Conservation (phyloP, 2,888 invertebrate genomes). For the Andrena camellia region DNA sequence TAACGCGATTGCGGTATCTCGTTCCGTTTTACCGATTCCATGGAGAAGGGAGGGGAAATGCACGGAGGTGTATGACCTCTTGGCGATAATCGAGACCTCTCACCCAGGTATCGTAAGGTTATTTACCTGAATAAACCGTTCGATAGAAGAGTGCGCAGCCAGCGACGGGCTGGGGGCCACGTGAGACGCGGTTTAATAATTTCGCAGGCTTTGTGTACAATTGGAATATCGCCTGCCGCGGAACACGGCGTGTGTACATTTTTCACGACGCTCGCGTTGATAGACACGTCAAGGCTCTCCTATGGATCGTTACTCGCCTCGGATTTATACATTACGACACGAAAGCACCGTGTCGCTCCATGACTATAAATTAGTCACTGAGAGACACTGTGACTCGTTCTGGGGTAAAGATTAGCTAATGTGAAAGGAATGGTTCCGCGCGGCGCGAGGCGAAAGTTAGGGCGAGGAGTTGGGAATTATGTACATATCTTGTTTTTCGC, state of each 20-base stretch:
- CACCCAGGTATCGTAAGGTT: constrained; percentile 51
- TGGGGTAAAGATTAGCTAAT: not conserved
- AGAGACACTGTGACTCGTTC: not conserved
- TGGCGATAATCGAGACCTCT: constrained; percentile 22
- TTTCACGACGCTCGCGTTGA: constrained; percentile 52
- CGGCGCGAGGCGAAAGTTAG: too few relatives aligned
- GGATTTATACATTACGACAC: constrained; percentile 4
- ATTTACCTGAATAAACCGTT: constrained; percentile 67
- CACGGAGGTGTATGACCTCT: constrained; percentile 35
- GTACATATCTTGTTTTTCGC: too few relatives aligned
- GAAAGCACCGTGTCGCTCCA: not conserved
- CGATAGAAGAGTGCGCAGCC: constrained; percentile 48
- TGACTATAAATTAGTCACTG: constrained; percentile 11
- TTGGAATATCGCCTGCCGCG: constrained; percentile 44
- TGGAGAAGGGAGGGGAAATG: not conserved
- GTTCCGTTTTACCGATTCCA: constrained; percentile 24
- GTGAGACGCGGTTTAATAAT: constrained; percentile 63
- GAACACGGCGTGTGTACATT: constrained; percentile 42
- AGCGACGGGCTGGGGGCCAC: not conserved
- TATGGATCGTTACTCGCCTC: constrained; percentile 48
- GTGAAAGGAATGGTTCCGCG: too few relatives aligned
- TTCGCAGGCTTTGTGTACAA: constrained; percentile 50
- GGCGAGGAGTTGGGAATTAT: too few relatives aligned
- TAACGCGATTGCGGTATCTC: constrained; percentile 47
- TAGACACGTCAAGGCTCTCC: constrained; percentile 45